Base-by-base conservation (phyloP, 2,888 invertebrate genomes). In the Aquatica leii region DNA sequence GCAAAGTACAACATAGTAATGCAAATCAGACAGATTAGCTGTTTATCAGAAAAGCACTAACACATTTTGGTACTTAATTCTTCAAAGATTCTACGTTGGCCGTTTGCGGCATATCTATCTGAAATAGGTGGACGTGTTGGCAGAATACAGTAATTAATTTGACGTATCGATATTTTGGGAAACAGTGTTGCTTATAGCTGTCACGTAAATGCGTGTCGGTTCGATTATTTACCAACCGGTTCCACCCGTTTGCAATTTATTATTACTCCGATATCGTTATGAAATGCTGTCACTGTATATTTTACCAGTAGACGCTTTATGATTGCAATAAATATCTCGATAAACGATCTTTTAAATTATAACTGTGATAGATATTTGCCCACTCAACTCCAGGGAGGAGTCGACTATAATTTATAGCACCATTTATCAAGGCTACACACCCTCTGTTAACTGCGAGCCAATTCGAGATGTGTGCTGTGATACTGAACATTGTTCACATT, bases 401-500 rank as follows among this genome's bases (percentile, higher is more conserved):
- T 76, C 77, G 77, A 71, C 72, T 71, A 76, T 81, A 81, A 82
- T 82, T 82, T 82, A 82, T 81, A 77, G 75, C 73, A 73, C 80
- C 82, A 82, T 82, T 82, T 82, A 82, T 82, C 82, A 82, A 80
- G 76, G 80, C 77, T 81, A 81, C 82, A 82, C 82, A 81, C 82
- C 82, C 82, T 82, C 81, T 80, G 81, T 79, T 81, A 80, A 81
- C 81, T 81, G 81, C 81, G 81, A 83, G 82, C 84, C 84, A 83
- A 84, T 84, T 84, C 82, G 82, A 84, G 84, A 85, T 85, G 84
- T 84, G 83, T 84, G 84, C 82, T 77, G 76, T 77, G 79, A 80
- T 79, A 80, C 75, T 66, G 66, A 62, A 66, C 66, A 62, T 53
- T 68, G 65, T 63, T 66, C 62, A 65, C 59, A 60, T 67, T 54